phyloP scores from a whole-genome alignment of 2,888 invertebrate genomes.

The Clostera curtula region DNA sequence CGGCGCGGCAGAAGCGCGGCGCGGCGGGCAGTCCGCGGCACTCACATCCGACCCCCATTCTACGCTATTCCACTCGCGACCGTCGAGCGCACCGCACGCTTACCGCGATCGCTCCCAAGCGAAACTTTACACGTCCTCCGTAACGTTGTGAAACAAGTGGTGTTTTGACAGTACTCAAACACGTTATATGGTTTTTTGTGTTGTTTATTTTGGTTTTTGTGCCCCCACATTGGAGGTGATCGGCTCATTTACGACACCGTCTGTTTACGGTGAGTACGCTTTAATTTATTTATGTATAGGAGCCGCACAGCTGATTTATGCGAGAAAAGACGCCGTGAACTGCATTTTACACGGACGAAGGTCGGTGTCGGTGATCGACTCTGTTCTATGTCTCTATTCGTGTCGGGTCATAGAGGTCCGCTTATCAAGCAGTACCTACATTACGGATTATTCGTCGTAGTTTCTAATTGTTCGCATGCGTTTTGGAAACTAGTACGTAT shows the following conservation, averaged over 20 bases:
- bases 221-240: slow-evolving; percentile 62
- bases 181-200: slow-evolving; percentile 58
- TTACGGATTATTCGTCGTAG: slow-evolving; percentile 13
- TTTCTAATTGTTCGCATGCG: slow-evolving; percentile 1
- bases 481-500: not conserved
- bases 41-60: slow-evolving; percentile 9
- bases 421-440: slow-evolving; percentile 25
- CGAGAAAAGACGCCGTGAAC: slow-evolving; percentile 44
- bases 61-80: slow-evolving; percentile 50
- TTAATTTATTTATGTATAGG: slow-evolving; percentile 50
- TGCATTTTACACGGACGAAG: slow-evolving; percentile 55
- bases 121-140: slow-evolving; percentile 58
- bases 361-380: slow-evolving; percentile 41
- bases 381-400: slow-evolving; percentile 42
- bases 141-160: slow-evolving; percentile 58
- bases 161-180: slow-evolving; percentile 47
- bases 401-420: slow-evolving; percentile 28
- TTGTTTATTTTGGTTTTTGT: slow-evolving; percentile 61
- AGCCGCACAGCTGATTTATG: slow-evolving; percentile 58
- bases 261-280: slow-evolving; percentile 66
- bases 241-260: slow-evolving; percentile 59
- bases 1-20: slow-evolving; percentile 18
- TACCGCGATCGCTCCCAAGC: slow-evolving; percentile 36
- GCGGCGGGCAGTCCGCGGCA: slow-evolving; percentile 12
- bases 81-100: slow-evolving; percentile 45